phyloP scores from a whole-genome alignment of 2,797 vertebrate genomes.

The Myripristis murdjan region DNA sequence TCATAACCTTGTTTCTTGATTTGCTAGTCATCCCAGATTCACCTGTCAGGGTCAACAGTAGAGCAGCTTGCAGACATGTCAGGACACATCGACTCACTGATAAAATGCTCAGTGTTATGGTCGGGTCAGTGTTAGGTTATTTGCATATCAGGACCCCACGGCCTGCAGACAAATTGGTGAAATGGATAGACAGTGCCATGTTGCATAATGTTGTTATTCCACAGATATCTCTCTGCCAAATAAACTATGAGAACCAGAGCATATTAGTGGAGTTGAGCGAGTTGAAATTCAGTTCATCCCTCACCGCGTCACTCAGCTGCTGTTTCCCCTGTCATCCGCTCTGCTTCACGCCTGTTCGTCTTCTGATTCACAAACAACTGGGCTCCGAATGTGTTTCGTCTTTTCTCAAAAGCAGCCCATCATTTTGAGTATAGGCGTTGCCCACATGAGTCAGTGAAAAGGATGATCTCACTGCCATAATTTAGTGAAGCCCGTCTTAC shows the following conservation, averaged over 20 bases:
- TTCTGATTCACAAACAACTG: too few relatives aligned
- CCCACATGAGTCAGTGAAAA: conserved; percentile 10
- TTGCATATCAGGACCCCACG: background rate
- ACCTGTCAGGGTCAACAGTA: too few relatives aligned
- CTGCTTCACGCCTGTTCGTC: too few relatives aligned
- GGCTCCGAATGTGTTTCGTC: conserved; percentile 11
- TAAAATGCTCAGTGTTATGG: background rate
- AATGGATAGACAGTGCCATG: background rate
- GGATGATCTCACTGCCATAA: too few relatives aligned
- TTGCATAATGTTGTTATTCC: conserved; percentile 8
- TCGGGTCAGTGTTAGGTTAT: background rate
- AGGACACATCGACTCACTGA: background rate
- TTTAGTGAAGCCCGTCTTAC: background rate
- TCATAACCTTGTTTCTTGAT: too few relatives aligned
- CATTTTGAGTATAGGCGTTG: conserved; percentile 5
- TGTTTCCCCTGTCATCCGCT: too few relatives aligned
- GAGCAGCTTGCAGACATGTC: too few relatives aligned
- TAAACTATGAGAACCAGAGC: conserved; percentile 1
- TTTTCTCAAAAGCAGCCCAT: conserved; percentile 5
- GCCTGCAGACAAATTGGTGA: background rate
- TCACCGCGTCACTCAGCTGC: conserved; percentile 18
- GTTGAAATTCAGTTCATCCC: conserved; percentile 2
- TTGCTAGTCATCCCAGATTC: too few relatives aligned
- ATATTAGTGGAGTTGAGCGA: background rate
- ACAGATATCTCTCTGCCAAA: conserved; percentile 12